Base-by-base conservation (phyloP, 1,140 invertebrate species). In the Rhagoletis zephyria region DNA sequence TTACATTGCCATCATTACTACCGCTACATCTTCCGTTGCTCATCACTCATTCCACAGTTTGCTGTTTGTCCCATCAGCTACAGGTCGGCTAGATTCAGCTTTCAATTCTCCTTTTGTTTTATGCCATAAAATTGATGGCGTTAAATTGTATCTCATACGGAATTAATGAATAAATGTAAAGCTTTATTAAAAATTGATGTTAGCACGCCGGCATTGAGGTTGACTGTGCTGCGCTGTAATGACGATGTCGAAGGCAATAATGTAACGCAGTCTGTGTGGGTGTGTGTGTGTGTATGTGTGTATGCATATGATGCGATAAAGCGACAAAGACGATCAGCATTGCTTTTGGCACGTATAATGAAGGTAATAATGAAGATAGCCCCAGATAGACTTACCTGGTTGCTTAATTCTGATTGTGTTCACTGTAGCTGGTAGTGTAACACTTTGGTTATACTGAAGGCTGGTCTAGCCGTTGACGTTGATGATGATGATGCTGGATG, bases 121-220 rank as follows among this genome's bases (percentile, higher is more conserved):
- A 56, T 42, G 7, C 74, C 74, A 81, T 81, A 14, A 81, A 81
- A 81, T 81, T 81, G 74, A 81, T 81, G 74, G 74, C 74, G 74
- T 81, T 81, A 81, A 81, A 81, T 81, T 81, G 74, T 81, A 81
- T 81, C 74, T 81, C 74, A 81, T 81, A 81, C 56, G 48, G 74
- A 81, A 56, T 81, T 81, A 81, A 81, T 81, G 74, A 81, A 48
- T 81, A 81, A 81, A 81, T 19, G 74, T 81, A 81, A 74, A 81
- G 74, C 74, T 81, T 81, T 81, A 81, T 81, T 81, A 81, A 81
- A 81, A 81, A 81, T 81, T 81, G 48, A 81, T 81, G 30, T 5
- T 2, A 19, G 64, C 64, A 67, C 64, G 30, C 1, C 16, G 67
- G 48, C 51, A 81, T 30, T 30, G 48, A 51, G 48, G 42, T 45